Conservation (phyloP, 2,888 invertebrate genomes). For the Schrankia costaestrigalis region DNA sequence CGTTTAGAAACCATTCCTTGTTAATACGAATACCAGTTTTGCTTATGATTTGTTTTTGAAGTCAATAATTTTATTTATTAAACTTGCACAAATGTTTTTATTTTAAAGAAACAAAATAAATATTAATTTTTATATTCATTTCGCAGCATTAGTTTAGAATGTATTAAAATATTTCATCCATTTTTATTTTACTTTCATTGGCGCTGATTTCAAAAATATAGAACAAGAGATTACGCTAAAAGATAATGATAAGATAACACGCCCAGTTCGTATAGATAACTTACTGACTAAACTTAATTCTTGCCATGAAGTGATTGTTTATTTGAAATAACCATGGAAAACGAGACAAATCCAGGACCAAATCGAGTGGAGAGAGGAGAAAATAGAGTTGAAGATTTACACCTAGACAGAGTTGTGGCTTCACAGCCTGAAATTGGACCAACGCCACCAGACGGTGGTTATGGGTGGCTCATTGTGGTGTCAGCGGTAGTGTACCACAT, state of each 20-base stretch:
- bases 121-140: no score
- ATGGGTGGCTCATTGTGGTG: slow-evolving; percentile 83
- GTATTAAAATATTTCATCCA: slow-evolving; percentile 5
- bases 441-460: slow-evolving; percentile 83
- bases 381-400: slow-evolving; percentile 56
- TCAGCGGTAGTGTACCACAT: slow-evolving; percentile 82
- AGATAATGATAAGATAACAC: slow-evolving; percentile 76
- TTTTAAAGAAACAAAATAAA: no score
- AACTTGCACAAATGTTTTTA: no score
- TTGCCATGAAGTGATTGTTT: slow-evolving; percentile 66
- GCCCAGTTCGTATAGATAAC: slow-evolving; percentile 60
- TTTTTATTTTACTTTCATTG: slow-evolving; percentile 22
- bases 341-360: slow-evolving; percentile 36
- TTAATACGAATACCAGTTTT: no score
- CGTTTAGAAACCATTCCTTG: slow-evolving; percentile 48
- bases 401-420: slow-evolving; percentile 81
- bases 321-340: slow-evolving; percentile 64
- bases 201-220: slow-evolving; percentile 68
- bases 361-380: slow-evolving; percentile 40
- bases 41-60: no score
- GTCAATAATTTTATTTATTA: no score
- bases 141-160: slow-evolving; percentile 14
- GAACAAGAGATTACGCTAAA: slow-evolving; percentile 65
- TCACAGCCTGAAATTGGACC: slow-evolving; percentile 85
- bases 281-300: slow-evolving; percentile 49